Evolutionary conservation across 2,797 vertebrate genomes (phyloP), one percentile per base, ranked within the genome.

Genomic region (Decapterus maruadsi): DNA sequence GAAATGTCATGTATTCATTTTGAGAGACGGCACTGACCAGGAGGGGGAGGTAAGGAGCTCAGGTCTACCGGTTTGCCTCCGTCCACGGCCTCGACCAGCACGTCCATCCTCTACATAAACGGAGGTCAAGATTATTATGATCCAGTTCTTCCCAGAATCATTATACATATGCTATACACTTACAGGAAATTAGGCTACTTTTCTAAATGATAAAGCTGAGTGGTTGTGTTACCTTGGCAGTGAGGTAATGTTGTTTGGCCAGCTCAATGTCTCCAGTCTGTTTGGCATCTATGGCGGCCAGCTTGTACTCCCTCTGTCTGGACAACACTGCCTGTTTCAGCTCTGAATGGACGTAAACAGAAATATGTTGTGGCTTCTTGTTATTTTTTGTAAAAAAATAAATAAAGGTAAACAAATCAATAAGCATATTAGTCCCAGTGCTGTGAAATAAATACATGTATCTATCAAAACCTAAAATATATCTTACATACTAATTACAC

Each of bases 221-320:
- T 2, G 9, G 29, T 20, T 64, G 0, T 10, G 14, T 86, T 85
- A 98, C 97, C 96, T 98, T 98, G 72, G 96, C 95, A 36, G 93
- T 86, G 22, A 95, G 83, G 76, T 96, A 97, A 79, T 91, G 84
- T 45, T 91, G 95, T 57, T 95, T 83, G 57, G 97, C 97, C 5
- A 80, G 64, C 6, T 95, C 92, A 0, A 93, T 88, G 74, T 96
- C 86, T 1, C 95, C 96, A 1, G 86, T 86, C 81, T 96, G 96
- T 80, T 97, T 98, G 85, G 96, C 94, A 0, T 92, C 90, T 59
- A 98, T 89, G 7, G 97, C 97, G 0, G 96, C 96, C 66, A 97
- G 76, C 75, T 98, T 98, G 67, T 97, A 98, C 34, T 97, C 97
- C 2, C 93, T 94, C 89, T 97, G 96, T 65, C 95, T 94, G 81